Conservation (phyloP, 2,797 vertebrate genomes). For the Scomberomorus guttatus region DNA sequence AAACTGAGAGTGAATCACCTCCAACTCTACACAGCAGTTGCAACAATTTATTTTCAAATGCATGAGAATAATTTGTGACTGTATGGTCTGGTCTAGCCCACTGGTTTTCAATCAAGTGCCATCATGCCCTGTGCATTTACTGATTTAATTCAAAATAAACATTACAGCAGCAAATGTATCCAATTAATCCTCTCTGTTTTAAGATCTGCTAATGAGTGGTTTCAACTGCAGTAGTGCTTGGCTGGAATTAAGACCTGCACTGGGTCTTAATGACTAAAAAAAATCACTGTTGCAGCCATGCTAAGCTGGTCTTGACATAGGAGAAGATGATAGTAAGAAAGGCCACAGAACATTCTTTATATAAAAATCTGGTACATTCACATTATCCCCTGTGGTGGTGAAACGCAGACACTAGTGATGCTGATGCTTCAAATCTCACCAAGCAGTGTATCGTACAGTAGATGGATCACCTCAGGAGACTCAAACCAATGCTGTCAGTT, state of each 20-base stretch:
- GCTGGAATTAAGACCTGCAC: conserved; percentile 11
- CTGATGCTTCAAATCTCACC: conserved; percentile 11
- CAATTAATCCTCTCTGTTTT: conserved; percentile 3
- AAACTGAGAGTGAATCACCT: not conserved
- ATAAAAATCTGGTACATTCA: not conserved
- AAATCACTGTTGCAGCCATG: not conserved
- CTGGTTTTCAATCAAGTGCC: conserved; percentile 12
- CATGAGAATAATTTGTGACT: not conserved
- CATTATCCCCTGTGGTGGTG: not conserved
- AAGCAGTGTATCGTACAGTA: conserved; percentile 23
- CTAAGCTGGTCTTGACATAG: not conserved
- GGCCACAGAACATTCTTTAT: not conserved
- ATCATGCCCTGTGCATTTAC: not conserved
- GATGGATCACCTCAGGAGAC: conserved; percentile 32
- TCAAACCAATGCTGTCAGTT: conserved; percentile 40
- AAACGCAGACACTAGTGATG: conserved; percentile 17
- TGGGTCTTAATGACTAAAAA: not conserved
- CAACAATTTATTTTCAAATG: not conserved
- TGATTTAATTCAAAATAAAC: conserved; percentile 18
- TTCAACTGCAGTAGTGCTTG: not conserved
- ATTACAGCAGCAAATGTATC: not conserved
- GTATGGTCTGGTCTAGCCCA: not conserved
- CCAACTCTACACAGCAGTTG: not conserved
- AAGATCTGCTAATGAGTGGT: not conserved
- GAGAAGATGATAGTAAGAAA: not conserved